Conservation (phyloP, 2,797 vertebrate genomes). For the Brachyrhaphis roseni region DNA sequence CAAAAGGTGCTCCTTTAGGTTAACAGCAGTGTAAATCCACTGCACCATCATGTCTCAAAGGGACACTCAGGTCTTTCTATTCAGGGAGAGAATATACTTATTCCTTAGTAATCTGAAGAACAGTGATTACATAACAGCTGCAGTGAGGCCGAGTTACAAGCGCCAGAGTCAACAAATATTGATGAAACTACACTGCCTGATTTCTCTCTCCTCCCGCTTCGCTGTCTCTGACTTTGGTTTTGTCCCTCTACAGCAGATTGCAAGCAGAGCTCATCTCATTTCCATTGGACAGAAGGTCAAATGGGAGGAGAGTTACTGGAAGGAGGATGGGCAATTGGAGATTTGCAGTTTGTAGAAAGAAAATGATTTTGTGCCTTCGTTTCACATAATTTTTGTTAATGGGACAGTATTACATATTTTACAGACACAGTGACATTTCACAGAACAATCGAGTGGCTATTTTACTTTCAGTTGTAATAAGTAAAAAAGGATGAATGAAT, state of each 20-base stretch:
- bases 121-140: constrained; percentile 58
- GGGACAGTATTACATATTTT: no score
- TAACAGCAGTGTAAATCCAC: not conserved
- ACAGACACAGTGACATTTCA: no score
- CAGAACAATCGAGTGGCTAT: no score
- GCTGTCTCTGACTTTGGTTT: not conserved
- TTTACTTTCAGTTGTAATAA: no score
- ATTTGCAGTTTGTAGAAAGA: not conserved
- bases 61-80: constrained; percentile 16
- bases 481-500: no score
- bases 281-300: not conserved
- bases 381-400: not conserved
- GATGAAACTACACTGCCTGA: not conserved
- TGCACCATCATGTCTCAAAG: not conserved
- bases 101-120: constrained; percentile 9
- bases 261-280: not conserved
- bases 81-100: not conserved
- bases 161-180: constrained; percentile 3
- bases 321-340: not conserved
- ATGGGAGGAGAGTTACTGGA: constrained; percentile 7
- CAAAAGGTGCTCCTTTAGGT: not conserved
- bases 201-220: not conserved
- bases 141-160: constrained; percentile 29
- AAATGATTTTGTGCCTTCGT: not conserved
- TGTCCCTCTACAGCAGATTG: not conserved